Evolutionary conservation across 2,888 invertebrate genomes (phyloP), one percentile per base, ranked within the genome.

Genomic region (Andricus curvator): DNA sequence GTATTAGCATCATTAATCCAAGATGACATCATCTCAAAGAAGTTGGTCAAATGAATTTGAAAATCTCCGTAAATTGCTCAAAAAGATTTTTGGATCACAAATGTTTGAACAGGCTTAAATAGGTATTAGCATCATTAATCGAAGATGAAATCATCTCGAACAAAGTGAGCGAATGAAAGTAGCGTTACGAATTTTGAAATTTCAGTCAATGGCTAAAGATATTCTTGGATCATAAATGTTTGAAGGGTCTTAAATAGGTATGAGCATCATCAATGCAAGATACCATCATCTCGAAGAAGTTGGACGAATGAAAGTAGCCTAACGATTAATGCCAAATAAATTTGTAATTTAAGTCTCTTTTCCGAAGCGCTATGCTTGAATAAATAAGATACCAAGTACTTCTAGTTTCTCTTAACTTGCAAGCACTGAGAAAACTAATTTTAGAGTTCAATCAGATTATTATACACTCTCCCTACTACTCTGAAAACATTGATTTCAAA

Each of bases 331-430:
- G 41, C 13, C 13, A 67, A 67, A n/a, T 41, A 13, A 67, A 22
- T 44, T 44, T 4, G 13, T 5, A 67, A 67, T 41, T 22, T 41
- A 66, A 41, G 22, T 44, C 22, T 51, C 20, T 51, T 67, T 67
- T 41, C 20, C 13, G 11, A 41, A 67, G 67, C 41, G 22, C 41
- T n/a, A 44, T 15, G 67, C 1, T 44, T 67, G 3, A 41, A 41
- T 67, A 67, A 67, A 41, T 41, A 67, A 67, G 22, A 67, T 41
- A 41, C n/a, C 41, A 67, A 67, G 41, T 41, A 6, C 37, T n/a
- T 67, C 15, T 41, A 67, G 22, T 15, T 41, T 41, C 15, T 67
- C 15, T 44, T 44, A 67, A 41, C n/a, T 41, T 67, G 15, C 4
- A 37, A 41, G 41, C 11, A 67, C 67, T 67, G 6, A 44, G 67